Evolutionary conservation across 2,797 vertebrate species (phyloP).

Genomic region (Hoplostethus mediterraneus): DNA sequence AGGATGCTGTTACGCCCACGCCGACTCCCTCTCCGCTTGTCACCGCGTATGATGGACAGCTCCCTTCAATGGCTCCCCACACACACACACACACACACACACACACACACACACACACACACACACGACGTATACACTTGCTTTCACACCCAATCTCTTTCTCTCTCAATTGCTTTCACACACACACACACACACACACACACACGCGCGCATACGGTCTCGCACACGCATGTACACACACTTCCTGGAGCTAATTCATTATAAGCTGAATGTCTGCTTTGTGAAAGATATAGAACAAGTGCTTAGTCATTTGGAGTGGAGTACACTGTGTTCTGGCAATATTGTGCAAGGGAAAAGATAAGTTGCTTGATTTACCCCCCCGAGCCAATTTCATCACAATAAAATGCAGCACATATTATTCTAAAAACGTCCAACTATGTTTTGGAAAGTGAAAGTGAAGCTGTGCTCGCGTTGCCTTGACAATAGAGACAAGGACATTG

Average conservation of each 20-base stretch:
- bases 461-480: conserved; percentile 4
- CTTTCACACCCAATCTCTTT: not conserved
- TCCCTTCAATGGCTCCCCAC: conserved; percentile 52
- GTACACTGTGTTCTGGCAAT: conserved; percentile 32
- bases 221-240: conserved; percentile 23
- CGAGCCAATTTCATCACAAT: conserved; percentile 43
- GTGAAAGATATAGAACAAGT: conserved; percentile 55
- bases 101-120: conserved; percentile 7
- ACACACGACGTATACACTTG: not conserved
- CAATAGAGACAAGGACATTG: not conserved
- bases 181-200: conserved; percentile 22
- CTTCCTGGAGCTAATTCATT: conserved; percentile 49
- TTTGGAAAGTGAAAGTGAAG: conserved; percentile 20
- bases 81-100: not conserved
- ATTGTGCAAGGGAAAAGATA: conserved; percentile 37
- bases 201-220: conserved; percentile 13
- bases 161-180: conserved; percentile 42
- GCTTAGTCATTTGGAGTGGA: conserved; percentile 47
- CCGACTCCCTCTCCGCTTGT: conserved; percentile 62
- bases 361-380: conserved; percentile 48
- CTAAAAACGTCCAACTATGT: conserved; percentile 10
- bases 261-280: conserved; percentile 58
- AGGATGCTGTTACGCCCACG: conserved; percentile 48
- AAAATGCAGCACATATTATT: conserved; percentile 2
- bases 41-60: conserved; percentile 66